Evolutionary conservation across 2,888 invertebrate genomes (phyloP), one percentile per base, ranked within the genome.

Genomic region (Horisme vitalbata): DNA sequence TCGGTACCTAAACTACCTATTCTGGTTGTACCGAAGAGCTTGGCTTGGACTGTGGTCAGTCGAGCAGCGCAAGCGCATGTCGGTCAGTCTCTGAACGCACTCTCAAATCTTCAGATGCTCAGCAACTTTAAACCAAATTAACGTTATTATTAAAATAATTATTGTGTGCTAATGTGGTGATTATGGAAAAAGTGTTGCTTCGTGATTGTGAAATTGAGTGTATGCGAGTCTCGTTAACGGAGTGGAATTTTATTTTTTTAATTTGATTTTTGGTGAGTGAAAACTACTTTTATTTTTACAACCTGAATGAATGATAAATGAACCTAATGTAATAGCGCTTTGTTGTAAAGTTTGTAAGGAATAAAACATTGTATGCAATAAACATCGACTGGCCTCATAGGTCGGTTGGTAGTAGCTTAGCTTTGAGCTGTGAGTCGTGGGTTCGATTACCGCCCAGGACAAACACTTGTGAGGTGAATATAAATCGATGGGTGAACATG

Each of bases 11-110:
- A 14, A 18, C 18, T 49, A 34, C 43, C 34, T 47, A 34, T 37
- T 44, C 49, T 49, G 39, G 48, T 43, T 24, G 48, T 53, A 46
- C 33, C 47, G 35, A 44, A 49, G 34, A 52, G 44, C 32, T 38
- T 44, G 41, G 38, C 56, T 53, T 39, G 76, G 55, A 51, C 67
- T 59, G 72, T 77, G 79, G 73, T 68, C 83, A 83, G 75, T 77
- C 77, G 79, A 70, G 75, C 79, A 79, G 51, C 65, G 66, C 76
- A 56, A 57, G 64, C 71, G 65, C 71, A 59, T 63, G 43, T 67
- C 65, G 79, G 76, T 72, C 81, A 82, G 75, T 81, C 71, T 67
- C 59, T 49, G 43, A 58, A 61, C 63, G 41, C 52, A 61, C 67
- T 68, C 61, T 61, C 63, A 59, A 59, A 64, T 67, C 58, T 63